A percentile compares a stretch with the other conserved stretches of the same genome.
Evolutionary conservation across 1,140 invertebrate genomes (phyloP).

Genomic region (Aphaenogaster ashmeadi): DNA sequence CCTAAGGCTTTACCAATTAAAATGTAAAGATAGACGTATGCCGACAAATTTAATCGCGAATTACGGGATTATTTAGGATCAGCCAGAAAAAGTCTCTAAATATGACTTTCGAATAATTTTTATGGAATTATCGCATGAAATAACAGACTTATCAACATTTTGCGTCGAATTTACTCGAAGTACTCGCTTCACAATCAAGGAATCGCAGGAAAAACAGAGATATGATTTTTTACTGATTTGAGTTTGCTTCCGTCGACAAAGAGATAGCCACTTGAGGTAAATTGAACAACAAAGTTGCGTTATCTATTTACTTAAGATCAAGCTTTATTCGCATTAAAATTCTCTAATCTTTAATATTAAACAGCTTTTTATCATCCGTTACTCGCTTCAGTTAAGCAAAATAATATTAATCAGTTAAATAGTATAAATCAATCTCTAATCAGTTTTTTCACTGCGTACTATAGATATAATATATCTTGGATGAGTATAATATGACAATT

Average conservation of each 20-base stretch:
- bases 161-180: not conserved
- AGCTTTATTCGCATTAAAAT: slow-evolving; percentile 1
- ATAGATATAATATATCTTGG: not conserved
- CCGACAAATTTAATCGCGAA: not conserved
- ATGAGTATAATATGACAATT: not conserved
- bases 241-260: slow-evolving; percentile 5
- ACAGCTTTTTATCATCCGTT: not conserved
- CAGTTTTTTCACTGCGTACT: not conserved
- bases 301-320: slow-evolving; percentile 23
- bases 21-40: not conserved
- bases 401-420: not conserved
- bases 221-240: slow-evolving; percentile 11
- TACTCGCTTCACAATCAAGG: not conserved
- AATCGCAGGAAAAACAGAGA: not conserved
- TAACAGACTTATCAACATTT: not conserved
- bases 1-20: not conserved
- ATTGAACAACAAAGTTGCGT: slow-evolving; percentile 18
- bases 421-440: not conserved
- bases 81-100: not conserved
- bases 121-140: no score
- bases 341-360: slow-evolving; percentile 12
- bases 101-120: not conserved
- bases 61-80: not conserved
- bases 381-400: not conserved
- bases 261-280: not conserved